Evolutionary conservation across 2,888 invertebrate species (phyloP).

Genomic region (Colostygia pectinataria): DNA sequence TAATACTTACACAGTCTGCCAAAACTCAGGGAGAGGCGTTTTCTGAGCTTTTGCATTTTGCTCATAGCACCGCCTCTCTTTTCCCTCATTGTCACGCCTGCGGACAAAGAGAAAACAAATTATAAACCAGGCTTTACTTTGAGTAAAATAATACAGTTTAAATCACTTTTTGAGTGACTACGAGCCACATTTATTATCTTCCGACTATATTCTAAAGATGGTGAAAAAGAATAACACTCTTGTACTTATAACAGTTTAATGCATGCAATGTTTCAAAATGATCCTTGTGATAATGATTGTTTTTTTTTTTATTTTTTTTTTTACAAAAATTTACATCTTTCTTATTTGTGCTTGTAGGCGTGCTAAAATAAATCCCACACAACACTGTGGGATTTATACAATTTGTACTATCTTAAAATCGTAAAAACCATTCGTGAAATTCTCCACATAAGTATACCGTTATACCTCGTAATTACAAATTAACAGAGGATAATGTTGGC

Average conservation of each 20-base stretch:
- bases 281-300: too few relatives aligned
- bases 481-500: conserved; percentile 19
- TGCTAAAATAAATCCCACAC: too few relatives aligned
- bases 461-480: conserved; percentile 8
- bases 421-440: too few relatives aligned
- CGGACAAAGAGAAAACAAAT: conserved; percentile 60
- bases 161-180: not conserved
- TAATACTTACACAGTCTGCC: conserved; percentile 95
- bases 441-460: not conserved
- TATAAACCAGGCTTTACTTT: conserved; percentile 25
- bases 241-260: too few relatives aligned
- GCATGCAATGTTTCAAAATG: too few relatives aligned
- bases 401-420: too few relatives aligned
- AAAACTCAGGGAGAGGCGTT: conserved; percentile 97
- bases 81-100: conserved; percentile 95
- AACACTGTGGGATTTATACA: too few relatives aligned
- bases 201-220: too few relatives aligned
- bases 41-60: conserved; percentile 96
- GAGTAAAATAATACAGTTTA: conserved; percentile 3
- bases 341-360: too few relatives aligned
- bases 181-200: not conserved
- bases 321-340: too few relatives aligned
- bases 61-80: conserved; percentile 96
- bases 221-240: too few relatives aligned
- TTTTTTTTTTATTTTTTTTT: too few relatives aligned